Evolutionary conservation across 2,888 invertebrate species (phyloP), one percentile per base, ranked within the genome.

Genomic region (Eupithecia abbreviata): DNA sequence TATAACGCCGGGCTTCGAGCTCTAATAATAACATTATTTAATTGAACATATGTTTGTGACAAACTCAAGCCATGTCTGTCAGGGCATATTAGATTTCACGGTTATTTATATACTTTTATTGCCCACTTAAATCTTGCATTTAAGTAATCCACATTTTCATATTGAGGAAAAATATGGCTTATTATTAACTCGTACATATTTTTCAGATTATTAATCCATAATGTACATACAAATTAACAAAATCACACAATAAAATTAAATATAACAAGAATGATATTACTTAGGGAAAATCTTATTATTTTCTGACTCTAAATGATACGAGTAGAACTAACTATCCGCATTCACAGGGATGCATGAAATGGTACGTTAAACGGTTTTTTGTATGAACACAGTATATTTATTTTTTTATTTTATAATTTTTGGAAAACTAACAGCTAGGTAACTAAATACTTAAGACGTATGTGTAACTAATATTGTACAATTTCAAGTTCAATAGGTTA

Each of bases 21-120:
- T 82, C 80, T 85, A 86, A 85, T 85, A 85, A 85, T 83, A 85
- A 83, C 83, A 85, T 85, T 83, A 87, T 85, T 87, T 85, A 85
- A 86, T 84, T 84, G 84, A 84, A 84, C 85, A 84, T 75, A 74
- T 74, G 85, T 83, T 84, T 78, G 82, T 83, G 85, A 86, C 84
- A 85, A 85, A 82, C 81, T 82, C 74, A 55, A 71, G 71, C 67
- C 67, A 81, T 84, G 82, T 84, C 84, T 85, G 81, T 82, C 77
- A 72, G 79, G 76, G 74, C 73, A 80, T 83, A 85, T 85, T 82
- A 82, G 78, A 78, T 82, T 82, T 77, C 75, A 30, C 30, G 10
- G 12, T 49, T 49, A 47, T 69, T 69, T 49, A 45, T 69, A 47
- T 68, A 68, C n/a, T 45, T 47, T 10, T 30, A 3, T 3, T 18